Base-by-base conservation (phyloP, 2,797 vertebrate genomes). In the Lepilemur septentrionalis region DNA sequence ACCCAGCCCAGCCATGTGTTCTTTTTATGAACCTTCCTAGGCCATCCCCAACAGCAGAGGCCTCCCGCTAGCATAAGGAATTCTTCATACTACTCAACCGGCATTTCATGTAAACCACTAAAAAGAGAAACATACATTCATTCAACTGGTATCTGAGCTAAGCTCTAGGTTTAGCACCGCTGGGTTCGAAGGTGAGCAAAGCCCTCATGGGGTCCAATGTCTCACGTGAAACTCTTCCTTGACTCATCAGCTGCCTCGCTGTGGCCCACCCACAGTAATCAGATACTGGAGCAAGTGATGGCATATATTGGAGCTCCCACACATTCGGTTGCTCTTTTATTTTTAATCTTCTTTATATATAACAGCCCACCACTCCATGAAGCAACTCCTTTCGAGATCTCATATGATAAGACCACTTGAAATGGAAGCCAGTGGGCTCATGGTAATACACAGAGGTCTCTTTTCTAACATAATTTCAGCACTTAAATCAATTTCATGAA, bases 381-480 rank as follows among this genome's bases (percentile, higher is more conserved):
- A 92, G 25, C 69, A 79, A 75, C 11, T 46, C n/a, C 86, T 93
- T 75, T 67, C 61, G 41, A 79, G n/a, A 18, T 94, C 46, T 65
- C 35, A 25, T 25, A 43, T 80, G 38, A 69, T 38, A 82, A 83
- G 35, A 86, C 38, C 61, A 90, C 23, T 61, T 55, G 76, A 95
- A 82, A 73, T 50, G 86, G 75, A 93, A 80, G 28, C 35, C 41
- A 86, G 70, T 55, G 52, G 32, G 30, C 12, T 89, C 30, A 86
- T 12, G 46, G 48, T 28, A 72, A 28, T 55, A 61, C 15, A 59
- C 12, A 72, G 41, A 57, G 25, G 4, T 63, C 57, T 93, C 80
- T 78, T 84, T 69, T 76, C 57, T 88, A 76, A 67, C 81, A 76
- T 76, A 41, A 91, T 76, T 94, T 79, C 13, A 95, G 90, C 59